Base-by-base conservation (phyloP, 2,113 vertebrate genomes). In the Lasiurus borealis region DNA sequence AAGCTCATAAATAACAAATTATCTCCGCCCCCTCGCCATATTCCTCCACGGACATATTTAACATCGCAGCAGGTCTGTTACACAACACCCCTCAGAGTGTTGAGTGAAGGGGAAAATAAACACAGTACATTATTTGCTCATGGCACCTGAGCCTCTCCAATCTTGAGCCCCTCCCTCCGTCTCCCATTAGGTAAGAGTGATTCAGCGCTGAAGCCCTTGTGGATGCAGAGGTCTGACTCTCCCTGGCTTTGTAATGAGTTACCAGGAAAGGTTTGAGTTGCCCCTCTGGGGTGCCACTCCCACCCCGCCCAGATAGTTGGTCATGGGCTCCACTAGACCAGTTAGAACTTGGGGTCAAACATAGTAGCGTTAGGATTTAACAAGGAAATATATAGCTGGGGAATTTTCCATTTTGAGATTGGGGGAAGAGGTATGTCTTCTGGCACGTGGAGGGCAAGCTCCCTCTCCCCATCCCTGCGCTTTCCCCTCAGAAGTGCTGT, bases 31-130 rank as follows among this genome's bases (percentile, higher is more conserved):
- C 34, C 13, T 36, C 59, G 11, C 7, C 88, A 66, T 36, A 36
- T 68, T 84, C 76, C 40, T 73, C 46, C 46, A 34, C 15, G 80
- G 78, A 50, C 3, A 3, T 68, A 3, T 68, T 95, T 92, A 78
- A 69, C 27, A 48, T 50, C 46, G 71, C 72, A 57, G 64, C 44
- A 48, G 34, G 54, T 80, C 54, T 78, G 66, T 93, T 96, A 80
- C 85, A 92, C 66, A 92, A 64, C 59, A 77, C 27, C n/a, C 46
- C 40, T 72, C 36, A n/a, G 73, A 57, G 57, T 77, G 93, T 34
- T 87, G 77, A 82, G 77, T 82, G 89, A 50, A 50, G 66, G 34
- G 40, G 54, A 52, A 46, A 90, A 89, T 54, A 94, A 97, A 94
- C 91, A 92, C 69, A 80, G 4, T 23, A 52, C n/a, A 21, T 16